phyloP scores from a whole-genome alignment of 1,140 invertebrate species.

The Varroa destructor region DNA sequence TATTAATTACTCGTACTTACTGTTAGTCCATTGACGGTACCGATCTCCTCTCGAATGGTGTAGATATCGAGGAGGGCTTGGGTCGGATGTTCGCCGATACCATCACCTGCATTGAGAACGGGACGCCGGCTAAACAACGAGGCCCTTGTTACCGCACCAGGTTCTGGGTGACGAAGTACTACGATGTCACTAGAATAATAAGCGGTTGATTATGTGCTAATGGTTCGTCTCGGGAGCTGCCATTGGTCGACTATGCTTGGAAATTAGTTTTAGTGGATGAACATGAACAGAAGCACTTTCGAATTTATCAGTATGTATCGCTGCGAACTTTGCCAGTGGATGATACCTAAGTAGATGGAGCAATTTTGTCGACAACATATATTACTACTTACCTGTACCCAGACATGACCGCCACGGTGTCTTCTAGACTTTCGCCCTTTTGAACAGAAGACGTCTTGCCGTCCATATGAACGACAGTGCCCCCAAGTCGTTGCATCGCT shows the following conservation, averaged over 20 bases:
- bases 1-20: slow-evolving; percentile 36
- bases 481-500: slow-evolving; percentile 89
- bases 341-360: too few species aligned
- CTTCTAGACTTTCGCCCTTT: slow-evolving; percentile 89
- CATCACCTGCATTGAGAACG: slow-evolving; percentile 93
- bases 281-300: background rate
- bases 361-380: background rate
- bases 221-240: background rate
- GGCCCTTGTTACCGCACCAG: slow-evolving; percentile 70
- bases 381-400: slow-evolving; percentile 36
- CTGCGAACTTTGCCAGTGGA: too few species aligned
- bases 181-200: slow-evolving; percentile 66
- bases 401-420: slow-evolving; percentile 45
- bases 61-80: slow-evolving; percentile 95
- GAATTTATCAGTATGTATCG: too few species aligned
- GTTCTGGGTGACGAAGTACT: slow-evolving; percentile 80
- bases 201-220: background rate
- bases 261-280: background rate
- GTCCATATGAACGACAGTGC: slow-evolving; percentile 75
- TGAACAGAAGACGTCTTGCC: slow-evolving; percentile 75
- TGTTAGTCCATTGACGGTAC: slow-evolving; percentile 90
- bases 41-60: slow-evolving; percentile 95
- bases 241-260: background rate
- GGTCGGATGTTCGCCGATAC: slow-evolving; percentile 93
- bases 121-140: slow-evolving; percentile 68